Percentiles rank a stretch among this genome's conserved stretches.
Conservation (phyloP, 2,113 vertebrate genomes). For the Solea senegalensis region DNA sequence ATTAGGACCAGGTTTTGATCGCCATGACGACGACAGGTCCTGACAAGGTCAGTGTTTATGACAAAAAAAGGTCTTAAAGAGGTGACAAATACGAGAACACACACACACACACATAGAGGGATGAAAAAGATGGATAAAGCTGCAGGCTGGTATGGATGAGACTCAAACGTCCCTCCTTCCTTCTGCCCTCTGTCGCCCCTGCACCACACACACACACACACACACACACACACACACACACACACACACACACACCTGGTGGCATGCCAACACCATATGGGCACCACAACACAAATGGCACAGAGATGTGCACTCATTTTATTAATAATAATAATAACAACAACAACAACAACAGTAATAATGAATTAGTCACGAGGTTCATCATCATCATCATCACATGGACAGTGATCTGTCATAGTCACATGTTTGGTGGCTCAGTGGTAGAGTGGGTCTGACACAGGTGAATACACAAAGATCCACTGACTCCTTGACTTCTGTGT, state of each 20-base stretch:
- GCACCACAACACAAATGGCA: slow-evolving; percentile 28
- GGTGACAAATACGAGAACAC: background rate
- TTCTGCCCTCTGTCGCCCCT: slow-evolving; percentile 51
- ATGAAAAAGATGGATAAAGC: slow-evolving; percentile 58
- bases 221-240: slow-evolving; percentile 52
- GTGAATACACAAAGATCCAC: no score
- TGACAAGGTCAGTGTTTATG: no score
- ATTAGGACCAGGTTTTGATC: no score
- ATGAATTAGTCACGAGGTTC: slow-evolving; percentile 9
- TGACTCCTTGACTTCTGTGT: no score
- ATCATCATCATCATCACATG: background rate
- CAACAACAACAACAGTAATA: slow-evolving; percentile 9
- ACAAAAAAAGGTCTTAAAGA: no score
- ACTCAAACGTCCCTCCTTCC: slow-evolving; percentile 46
- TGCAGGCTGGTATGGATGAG: slow-evolving; percentile 41
- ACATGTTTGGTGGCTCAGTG: no score
- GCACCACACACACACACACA: slow-evolving; percentile 49
- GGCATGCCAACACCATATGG: slow-evolving; percentile 65
- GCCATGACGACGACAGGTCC: no score
- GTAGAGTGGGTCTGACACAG: no score
- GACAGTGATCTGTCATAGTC: no score
- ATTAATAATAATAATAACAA: slow-evolving; percentile 34
- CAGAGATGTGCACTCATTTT: slow-evolving; percentile 41
- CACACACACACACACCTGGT: slow-evolving; percentile 54
- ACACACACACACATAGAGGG: slow-evolving; percentile 10